A percentile compares a stretch with the other conserved stretches of the same genome.
Conservation (phyloP, 2,113 vertebrate genomes). For the Protomyctophum bolini region DNA sequence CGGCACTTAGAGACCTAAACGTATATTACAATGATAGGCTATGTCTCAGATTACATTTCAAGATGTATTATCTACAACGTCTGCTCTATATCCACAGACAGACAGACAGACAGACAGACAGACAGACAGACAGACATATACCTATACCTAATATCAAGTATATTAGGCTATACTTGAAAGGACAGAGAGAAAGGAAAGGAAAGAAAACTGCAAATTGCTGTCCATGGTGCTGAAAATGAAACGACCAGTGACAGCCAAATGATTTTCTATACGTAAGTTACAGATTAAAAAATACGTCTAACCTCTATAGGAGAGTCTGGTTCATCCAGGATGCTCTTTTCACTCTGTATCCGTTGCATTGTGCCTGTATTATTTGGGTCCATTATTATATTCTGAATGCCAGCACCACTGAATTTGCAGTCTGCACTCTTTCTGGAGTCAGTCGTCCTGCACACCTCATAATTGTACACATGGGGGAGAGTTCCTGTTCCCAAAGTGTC, state of each 20-base stretch:
- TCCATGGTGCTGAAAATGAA: constrained; percentile 17
- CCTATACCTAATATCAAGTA: too few relatives aligned
- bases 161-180: too few relatives aligned
- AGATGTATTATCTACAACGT: too few relatives aligned
- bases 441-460: constrained; percentile 80
- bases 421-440: constrained; percentile 79
- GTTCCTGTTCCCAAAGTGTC: constrained; percentile 57
- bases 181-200: too few relatives aligned
- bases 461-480: constrained; percentile 44
- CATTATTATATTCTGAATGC: constrained; percentile 55
- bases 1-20: constrained; percentile 79
- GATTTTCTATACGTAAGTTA: neutral
- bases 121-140: neutral
- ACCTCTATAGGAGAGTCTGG: constrained; percentile 67
- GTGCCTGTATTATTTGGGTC: constrained; percentile 56
- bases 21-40: constrained; percentile 64
- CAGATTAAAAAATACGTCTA: constrained; percentile 11
- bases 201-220: neutral
- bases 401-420: constrained; percentile 15
- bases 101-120: too few relatives aligned
- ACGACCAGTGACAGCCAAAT: neutral
- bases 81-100: too few relatives aligned
- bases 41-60: too few relatives aligned
- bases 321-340: constrained; percentile 57
- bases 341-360: constrained; percentile 58